Evolutionary conservation across 2,797 vertebrate genomes (phyloP), one percentile per base, ranked within the genome.

Genomic region (Garrulus glandarius): DNA sequence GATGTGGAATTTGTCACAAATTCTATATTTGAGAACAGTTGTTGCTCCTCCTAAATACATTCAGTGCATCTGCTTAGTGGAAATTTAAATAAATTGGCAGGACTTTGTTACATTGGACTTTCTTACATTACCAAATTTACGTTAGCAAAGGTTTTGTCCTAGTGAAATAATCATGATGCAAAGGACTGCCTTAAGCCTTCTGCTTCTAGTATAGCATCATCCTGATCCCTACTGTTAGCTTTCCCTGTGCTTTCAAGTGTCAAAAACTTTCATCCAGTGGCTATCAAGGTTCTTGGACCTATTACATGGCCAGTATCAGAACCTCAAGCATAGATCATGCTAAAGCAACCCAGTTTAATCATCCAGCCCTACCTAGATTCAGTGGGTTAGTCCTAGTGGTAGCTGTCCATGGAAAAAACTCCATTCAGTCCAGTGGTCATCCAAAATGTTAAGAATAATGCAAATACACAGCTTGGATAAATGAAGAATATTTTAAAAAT

Each of bases 371-470:
- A 1, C 11, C 22, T 43, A 0, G 0, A 11, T 41, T 78, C 21
- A 15, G 14, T 63, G 82, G 20, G 39, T 64, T 50, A 67, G 46
- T 82, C 49, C 34, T 29, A 30, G 5, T n/a, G n/a, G 5, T 36
- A 55, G 37, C 34, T 60, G n/a, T 41, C 59, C 20, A 5, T 32
- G 29, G 30, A 55, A 63, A 20, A 20, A 82, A 24, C 6, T 50
- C 24, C 5, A 0, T 57, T 57, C 6, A 5, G 19, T 72, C 76
- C 39, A 47, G 15, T 5, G 46, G 36, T 39, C 63, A 70, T 43
- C 43, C 0, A 0, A 5, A 78, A 34, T 26, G 20, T 68, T 69
- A 46, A 17, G 36, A 21, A 44, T 27, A 0, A 2, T 67, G 32
- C 29, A 74, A 63, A 84, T 44, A n/a, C 24, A 50, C 30, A 20